Conservation (phyloP, 2,113 vertebrate genomes). For the Picathartes gymnocephalus region DNA sequence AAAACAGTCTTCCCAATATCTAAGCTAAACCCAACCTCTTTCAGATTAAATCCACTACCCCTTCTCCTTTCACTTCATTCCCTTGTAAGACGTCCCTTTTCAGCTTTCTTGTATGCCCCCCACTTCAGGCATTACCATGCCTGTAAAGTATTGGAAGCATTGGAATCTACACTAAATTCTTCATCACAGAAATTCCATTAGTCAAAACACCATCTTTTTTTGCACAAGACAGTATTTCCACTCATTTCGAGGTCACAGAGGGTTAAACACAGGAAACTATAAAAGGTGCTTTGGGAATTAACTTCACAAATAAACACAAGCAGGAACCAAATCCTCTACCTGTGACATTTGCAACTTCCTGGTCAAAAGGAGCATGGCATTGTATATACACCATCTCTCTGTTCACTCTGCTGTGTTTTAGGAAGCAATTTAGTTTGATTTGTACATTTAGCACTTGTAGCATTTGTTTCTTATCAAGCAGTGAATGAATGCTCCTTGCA, state of each 20-base stretch:
- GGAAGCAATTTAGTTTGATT: constrained; percentile 12
- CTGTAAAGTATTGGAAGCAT: not conserved
- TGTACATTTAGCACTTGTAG: not conserved
- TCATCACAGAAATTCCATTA: not conserved
- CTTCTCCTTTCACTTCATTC: not conserved
- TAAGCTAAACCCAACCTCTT: not conserved
- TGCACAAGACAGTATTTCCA: not conserved
- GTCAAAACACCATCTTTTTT: not conserved
- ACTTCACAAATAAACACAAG: not conserved
- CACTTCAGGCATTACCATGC: constrained; percentile 14
- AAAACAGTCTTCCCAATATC: not conserved
- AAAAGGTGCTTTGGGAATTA: not conserved
- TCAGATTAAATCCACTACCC: not conserved
- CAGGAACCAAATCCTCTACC: not conserved
- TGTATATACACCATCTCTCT: not conserved
- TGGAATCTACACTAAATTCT: not conserved
- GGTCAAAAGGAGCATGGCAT: not conserved
- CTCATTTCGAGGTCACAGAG: constrained; percentile 1
- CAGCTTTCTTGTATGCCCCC: not conserved
- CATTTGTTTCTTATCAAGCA: not conserved
- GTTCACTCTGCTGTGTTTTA: not conserved
- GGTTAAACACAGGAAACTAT: not conserved
- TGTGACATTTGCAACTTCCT: not conserved
- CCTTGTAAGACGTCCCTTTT: not conserved
- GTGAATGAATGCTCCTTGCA: constrained; percentile 14